These are phyloP conservation scores for Drosophila repleta DNA, from an alignment of 1,140 invertebrate genomes.

Conservation along the genomic window DNA sequence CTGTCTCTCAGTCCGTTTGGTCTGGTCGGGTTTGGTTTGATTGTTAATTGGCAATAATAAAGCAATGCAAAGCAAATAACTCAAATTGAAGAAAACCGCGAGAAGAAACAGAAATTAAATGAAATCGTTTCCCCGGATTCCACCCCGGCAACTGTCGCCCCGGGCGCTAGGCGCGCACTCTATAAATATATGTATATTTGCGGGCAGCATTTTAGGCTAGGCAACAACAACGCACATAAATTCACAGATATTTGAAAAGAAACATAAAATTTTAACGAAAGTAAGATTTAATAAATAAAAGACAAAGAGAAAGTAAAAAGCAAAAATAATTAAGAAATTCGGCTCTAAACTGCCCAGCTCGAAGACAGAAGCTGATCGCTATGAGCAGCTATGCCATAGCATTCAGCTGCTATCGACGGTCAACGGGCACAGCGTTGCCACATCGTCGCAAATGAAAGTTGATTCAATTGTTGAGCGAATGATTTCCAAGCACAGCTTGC, in stretches of 20 bases:
- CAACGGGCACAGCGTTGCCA: background rate
- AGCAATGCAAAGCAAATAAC: no score
- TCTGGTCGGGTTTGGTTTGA: constrained; percentile 2
- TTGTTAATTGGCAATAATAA: constrained; percentile 32
- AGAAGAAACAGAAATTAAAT: no score
- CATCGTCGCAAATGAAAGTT: background rate
- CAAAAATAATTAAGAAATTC: background rate
- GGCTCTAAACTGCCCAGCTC: constrained; percentile 6
- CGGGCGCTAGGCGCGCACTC: background rate
- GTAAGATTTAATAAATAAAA: background rate
- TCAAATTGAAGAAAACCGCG: no score
- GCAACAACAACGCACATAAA: constrained; percentile 4
- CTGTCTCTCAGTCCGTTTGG: background rate
- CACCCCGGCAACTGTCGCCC: no score
- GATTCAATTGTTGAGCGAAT: no score
- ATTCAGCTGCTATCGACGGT: constrained; percentile 1
- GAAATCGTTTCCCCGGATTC: no score
- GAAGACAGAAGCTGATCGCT: constrained; percentile 11
- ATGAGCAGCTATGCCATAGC: constrained; percentile 1
- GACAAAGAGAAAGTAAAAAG: no score
- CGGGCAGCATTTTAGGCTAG: background rate
- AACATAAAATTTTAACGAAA: background rate
- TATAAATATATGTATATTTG: background rate
- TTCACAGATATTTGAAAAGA: constrained; percentile 3
- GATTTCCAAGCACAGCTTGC: no score